Evolutionary conservation across 2,888 invertebrate species (phyloP).

Genomic region (Apocheima hispidaria): DNA sequence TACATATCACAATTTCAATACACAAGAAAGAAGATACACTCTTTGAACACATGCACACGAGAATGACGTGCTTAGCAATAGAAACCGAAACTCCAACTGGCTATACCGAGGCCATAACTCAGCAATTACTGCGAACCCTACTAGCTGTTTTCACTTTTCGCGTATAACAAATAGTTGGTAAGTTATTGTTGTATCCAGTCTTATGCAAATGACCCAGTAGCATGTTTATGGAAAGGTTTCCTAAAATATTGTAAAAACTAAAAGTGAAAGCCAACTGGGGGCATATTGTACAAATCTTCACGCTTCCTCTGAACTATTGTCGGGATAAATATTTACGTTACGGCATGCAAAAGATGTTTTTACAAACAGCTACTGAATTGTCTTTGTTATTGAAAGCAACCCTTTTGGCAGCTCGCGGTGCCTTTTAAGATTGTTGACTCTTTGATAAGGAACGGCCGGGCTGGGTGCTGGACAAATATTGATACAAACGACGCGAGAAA

Average conservation of each 20-base stretch:
- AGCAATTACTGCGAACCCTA: constrained; percentile 67
- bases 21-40: background rate
- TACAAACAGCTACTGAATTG: constrained; percentile 75
- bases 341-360: constrained; percentile 83
- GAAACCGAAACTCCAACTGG: constrained; percentile 75
- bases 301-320: constrained; percentile 75
- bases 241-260: constrained; percentile 69
- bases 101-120: constrained; percentile 44
- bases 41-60: constrained; percentile 28
- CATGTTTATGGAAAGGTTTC: constrained; percentile 77
- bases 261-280: constrained; percentile 83
- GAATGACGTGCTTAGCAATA: constrained; percentile 70
- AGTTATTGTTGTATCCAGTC: constrained; percentile 76
- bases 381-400: constrained; percentile 79
- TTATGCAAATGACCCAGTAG: constrained; percentile 84
- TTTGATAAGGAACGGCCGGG: constrained; percentile 61
- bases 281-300: constrained; percentile 74
- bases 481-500: constrained; percentile 32
- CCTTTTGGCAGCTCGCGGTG: constrained; percentile 74
- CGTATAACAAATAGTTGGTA: constrained; percentile 69
- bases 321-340: constrained; percentile 81
- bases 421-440: constrained; percentile 60
- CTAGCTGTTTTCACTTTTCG: constrained; percentile 80
- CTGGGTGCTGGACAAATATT: constrained; percentile 47
- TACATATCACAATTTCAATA: background rate